These are phyloP conservation scores for Ianthella basta DNA, from an alignment of 37 sponge, comb jelly and placozoan species.

Conservation along the genomic window DNA sequence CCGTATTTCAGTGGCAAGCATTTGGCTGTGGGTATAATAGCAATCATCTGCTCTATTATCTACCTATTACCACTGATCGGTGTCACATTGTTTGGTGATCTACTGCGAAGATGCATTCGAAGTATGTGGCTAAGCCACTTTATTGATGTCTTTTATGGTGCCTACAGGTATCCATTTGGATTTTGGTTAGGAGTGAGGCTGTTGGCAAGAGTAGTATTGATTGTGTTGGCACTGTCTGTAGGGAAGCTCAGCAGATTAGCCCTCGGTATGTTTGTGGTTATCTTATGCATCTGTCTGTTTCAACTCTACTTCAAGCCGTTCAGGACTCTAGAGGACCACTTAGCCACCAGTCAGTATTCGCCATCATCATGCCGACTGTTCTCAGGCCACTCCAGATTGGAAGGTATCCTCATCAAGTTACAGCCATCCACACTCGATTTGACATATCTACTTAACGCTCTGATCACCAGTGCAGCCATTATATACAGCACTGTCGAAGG, in stretches of 20 bases:
- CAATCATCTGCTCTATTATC: background rate
- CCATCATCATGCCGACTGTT: background rate
- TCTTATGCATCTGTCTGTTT: background rate
- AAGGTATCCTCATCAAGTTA: background rate
- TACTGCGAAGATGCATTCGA: background rate
- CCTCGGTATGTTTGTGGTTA: background rate
- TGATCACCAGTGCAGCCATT: background rate
- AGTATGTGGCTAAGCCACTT: constrained; percentile 15
- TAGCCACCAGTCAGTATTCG: background rate
- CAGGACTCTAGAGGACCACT: background rate
- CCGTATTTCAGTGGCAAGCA: constrained; percentile 27
- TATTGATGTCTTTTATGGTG: constrained; percentile 23
- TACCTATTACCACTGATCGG: constrained; percentile 5
- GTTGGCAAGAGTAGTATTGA: background rate
- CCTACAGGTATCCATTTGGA: constrained; percentile 11
- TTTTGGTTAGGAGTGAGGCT: constrained; percentile 22
- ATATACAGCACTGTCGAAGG: too few species aligned
- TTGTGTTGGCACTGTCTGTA: background rate
- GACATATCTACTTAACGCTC: background rate
- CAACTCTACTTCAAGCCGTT: background rate
- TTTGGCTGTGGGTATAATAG: background rate
- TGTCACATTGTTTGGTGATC: constrained; percentile 14
- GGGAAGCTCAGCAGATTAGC: background rate
- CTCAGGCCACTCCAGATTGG: too few species aligned
- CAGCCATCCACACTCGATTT: background rate